These are phyloP conservation scores for Gryon sp. DNA, from an alignment of 1,140 invertebrate species.

Conservation along the genomic window DNA sequence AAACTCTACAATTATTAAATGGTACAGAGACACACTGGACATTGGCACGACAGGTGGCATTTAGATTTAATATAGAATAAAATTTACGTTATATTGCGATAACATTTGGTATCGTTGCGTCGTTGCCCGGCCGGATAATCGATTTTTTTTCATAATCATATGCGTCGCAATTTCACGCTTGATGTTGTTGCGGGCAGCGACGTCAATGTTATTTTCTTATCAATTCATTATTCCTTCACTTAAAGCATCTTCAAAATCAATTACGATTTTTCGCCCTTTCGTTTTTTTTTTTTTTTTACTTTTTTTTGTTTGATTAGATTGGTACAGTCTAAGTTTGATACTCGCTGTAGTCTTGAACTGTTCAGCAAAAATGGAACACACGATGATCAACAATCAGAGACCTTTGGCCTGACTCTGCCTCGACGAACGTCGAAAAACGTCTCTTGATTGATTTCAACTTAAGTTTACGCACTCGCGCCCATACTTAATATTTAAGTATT, in stretches of 20 bases:
- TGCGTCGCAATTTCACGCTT: slow-evolving; percentile 20
- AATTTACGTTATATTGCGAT: slow-evolving; percentile 81
- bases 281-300: slow-evolving; percentile 33
- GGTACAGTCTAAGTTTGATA: slow-evolving; percentile 80
- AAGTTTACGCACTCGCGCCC: slow-evolving; percentile 13
- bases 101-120: slow-evolving; percentile 81
- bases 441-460: too few relatives aligned
- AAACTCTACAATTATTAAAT: slow-evolving; percentile 79
- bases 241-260: neutral
- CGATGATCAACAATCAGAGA: slow-evolving; percentile 73
- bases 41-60: slow-evolving; percentile 81
- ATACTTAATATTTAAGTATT: slow-evolving; percentile 53
- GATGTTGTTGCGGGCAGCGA: slow-evolving; percentile 62
- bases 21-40: slow-evolving; percentile 80
- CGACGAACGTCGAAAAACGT: slow-evolving; percentile 39
- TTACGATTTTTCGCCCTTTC: slow-evolving; percentile 52
- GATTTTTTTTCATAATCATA: slow-evolving; percentile 18
- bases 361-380: slow-evolving; percentile 77
- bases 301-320: slow-evolving; percentile 77
- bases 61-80: slow-evolving; percentile 81
- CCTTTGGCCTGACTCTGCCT: slow-evolving; percentile 66
- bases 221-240: neutral
- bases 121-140: slow-evolving; percentile 73
- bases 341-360: slow-evolving; percentile 78
- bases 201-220: slow-evolving; percentile 68